phyloP scores from a whole-genome alignment of 1,140 invertebrate species.

The Trachymyrmex septentrionalis region DNA sequence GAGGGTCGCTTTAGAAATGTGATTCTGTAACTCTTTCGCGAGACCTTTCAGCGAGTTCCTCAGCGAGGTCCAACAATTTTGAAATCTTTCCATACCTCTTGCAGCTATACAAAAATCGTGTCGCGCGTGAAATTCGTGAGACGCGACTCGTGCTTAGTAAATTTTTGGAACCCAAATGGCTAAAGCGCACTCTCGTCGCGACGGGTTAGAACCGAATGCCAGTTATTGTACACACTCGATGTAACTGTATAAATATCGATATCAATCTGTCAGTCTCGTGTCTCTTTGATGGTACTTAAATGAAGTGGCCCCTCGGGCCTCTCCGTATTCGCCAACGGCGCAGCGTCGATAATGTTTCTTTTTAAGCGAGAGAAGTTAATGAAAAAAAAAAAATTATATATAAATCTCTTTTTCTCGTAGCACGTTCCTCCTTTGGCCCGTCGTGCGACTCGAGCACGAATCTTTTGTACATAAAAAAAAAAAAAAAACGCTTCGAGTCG shows the following conservation, averaged over 20 bases:
- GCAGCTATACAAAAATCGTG: neutral
- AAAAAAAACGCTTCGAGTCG: conserved; percentile 29
- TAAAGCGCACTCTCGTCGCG: conserved; percentile 59
- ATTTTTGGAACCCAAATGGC: conserved; percentile 2
- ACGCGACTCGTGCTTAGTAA: conserved; percentile 28
- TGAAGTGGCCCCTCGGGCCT: conserved; percentile 58
- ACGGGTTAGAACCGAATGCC: conserved; percentile 39
- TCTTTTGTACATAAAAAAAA: conserved; percentile 73
- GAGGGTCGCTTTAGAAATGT: neutral
- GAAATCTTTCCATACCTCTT: neutral
- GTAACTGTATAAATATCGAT: conserved; percentile 76
- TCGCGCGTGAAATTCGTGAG: neutral
- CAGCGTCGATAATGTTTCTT: conserved; percentile 44
- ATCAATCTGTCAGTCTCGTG: conserved; percentile 77
- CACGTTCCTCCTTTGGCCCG: conserved; percentile 72
- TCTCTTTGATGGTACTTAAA: conserved; percentile 78
- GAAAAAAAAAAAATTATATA: conserved; percentile 9
- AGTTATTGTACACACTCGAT: conserved; percentile 71
- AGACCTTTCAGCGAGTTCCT: neutral
- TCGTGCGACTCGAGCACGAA: conserved; percentile 69
- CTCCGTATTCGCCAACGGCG: conserved; percentile 18
- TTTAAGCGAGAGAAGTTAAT: conserved; percentile 46
- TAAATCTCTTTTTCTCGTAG: conserved; percentile 69
- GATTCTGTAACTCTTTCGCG: neutral
- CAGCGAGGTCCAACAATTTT: neutral